Conservation (phyloP, 1,140 invertebrate species). For the Drosophila bifasciata region DNA sequence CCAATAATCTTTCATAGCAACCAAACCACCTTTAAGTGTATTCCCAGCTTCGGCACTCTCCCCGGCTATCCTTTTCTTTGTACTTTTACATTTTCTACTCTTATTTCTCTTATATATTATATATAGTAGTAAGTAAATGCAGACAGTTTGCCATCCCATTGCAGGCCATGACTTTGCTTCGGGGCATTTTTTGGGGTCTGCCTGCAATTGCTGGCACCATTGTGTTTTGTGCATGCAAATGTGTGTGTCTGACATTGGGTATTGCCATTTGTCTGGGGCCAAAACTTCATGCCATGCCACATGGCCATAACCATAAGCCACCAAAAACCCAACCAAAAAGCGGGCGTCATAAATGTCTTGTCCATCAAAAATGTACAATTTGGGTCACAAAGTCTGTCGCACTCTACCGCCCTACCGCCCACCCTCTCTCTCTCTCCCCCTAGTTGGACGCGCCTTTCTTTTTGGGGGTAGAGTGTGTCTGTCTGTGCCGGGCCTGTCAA, state of each 20-base stretch:
- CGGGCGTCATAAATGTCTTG: constrained; percentile 70
- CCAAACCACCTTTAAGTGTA: too few relatives aligned
- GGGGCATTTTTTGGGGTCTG: constrained; percentile 12
- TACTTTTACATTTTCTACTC: too few relatives aligned
- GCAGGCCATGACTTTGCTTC: too few relatives aligned
- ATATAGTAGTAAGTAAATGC: too few relatives aligned
- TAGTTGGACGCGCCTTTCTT: constrained; percentile 40
- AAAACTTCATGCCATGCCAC: constrained; percentile 45
- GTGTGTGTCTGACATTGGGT: constrained; percentile 35
- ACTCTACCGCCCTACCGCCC: too few relatives aligned
- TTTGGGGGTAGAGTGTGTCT: not conserved
- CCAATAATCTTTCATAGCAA: too few relatives aligned
- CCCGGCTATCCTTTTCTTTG: too few relatives aligned
- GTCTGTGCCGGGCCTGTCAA: constrained; percentile 16
- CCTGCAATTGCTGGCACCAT: constrained; percentile 53
- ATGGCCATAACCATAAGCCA: constrained; percentile 61
- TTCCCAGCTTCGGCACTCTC: too few relatives aligned
- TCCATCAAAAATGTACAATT: constrained; percentile 61
- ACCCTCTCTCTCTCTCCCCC: constrained; percentile 13
- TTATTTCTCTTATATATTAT: too few relatives aligned
- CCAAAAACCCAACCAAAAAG: constrained; percentile 22
- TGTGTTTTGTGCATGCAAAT: constrained; percentile 69
- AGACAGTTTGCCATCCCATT: too few relatives aligned
- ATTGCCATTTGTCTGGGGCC: constrained; percentile 20
- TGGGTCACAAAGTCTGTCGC: constrained; percentile 54